Percentiles rank a stretch among this genome's conserved stretches.
phyloP scores from a whole-genome alignment of 2,797 vertebrate genomes.

The Setipinna tenuifilis region DNA sequence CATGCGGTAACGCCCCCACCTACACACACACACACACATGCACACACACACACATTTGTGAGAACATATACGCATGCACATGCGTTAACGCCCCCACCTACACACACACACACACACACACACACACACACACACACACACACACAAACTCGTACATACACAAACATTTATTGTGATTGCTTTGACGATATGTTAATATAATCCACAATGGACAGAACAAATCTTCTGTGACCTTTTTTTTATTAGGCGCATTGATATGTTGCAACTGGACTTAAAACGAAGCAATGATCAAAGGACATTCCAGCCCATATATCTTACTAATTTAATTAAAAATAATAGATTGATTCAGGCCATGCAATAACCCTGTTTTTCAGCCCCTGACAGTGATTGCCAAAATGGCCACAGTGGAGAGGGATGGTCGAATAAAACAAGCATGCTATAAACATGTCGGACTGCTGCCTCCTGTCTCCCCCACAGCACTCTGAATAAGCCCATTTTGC shows the following conservation, averaged over 20 bases:
- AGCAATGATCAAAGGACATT: not conserved
- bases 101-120: constrained; percentile 10
- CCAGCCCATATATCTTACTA: not conserved
- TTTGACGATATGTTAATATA: constrained; percentile 31
- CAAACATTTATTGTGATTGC: constrained; percentile 28
- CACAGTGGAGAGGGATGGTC: not conserved
- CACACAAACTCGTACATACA: not conserved
- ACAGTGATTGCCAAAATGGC: not conserved
- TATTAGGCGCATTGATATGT: constrained; percentile 39
- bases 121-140: constrained; percentile 19
- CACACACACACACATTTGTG: not conserved
- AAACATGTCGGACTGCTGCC: not conserved
- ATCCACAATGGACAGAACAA: constrained; percentile 36
- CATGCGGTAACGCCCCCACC: not conserved
- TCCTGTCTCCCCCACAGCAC: not conserved
- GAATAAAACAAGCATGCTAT: not conserved
- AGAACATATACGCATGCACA: not conserved
- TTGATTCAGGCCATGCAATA: constrained; percentile 17
- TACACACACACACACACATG: not conserved
- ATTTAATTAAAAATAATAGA: constrained; percentile 21
- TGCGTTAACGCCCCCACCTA: not conserved
- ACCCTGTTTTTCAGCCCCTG: not conserved
- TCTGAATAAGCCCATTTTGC: not conserved
- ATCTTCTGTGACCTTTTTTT: constrained; percentile 57
- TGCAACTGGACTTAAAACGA: not conserved